Conservation (phyloP, 2,888 invertebrate species). For the Tetanocera ferruginea region DNA sequence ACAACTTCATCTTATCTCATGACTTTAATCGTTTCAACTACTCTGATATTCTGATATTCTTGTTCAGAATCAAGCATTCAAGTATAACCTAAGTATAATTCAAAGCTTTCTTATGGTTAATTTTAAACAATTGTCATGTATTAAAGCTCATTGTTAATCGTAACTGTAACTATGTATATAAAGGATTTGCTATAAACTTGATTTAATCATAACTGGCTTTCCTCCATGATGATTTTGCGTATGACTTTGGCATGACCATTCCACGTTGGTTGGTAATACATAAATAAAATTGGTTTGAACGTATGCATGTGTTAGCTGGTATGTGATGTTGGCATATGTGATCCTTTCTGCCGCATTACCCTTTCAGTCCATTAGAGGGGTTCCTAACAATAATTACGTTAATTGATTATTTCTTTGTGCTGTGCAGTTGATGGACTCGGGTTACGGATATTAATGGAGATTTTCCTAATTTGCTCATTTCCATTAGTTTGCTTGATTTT, state of each 20-base stretch:
- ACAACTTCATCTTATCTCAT: no score
- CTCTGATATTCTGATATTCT: no score
- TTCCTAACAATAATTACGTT: conserved; percentile 31
- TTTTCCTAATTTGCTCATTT: conserved; percentile 25
- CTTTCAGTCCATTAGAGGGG: conserved; percentile 32
- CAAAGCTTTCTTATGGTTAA: no score
- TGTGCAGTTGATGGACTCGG: conserved; percentile 19
- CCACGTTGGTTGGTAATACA: not conserved
- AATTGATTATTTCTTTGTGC: conserved; percentile 30
- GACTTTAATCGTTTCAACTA: no score
- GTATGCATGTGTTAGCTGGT: not conserved
- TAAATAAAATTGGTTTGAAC: not conserved
- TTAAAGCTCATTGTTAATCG: no score
- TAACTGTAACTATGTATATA: not conserved
- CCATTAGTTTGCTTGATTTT: conserved; percentile 7
- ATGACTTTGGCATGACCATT: not conserved
- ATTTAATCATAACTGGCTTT: not conserved
- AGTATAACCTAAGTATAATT: no score
- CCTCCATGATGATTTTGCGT: not conserved
- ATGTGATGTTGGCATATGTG: not conserved
- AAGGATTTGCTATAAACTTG: conserved; percentile 4
- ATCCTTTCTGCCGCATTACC: conserved; percentile 31
- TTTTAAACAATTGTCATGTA: no score
- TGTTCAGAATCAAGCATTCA: no score
- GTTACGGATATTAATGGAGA: conserved; percentile 22